Conservation (phyloP, 2,888 invertebrate genomes). For the Mycalesis mineus region DNA sequence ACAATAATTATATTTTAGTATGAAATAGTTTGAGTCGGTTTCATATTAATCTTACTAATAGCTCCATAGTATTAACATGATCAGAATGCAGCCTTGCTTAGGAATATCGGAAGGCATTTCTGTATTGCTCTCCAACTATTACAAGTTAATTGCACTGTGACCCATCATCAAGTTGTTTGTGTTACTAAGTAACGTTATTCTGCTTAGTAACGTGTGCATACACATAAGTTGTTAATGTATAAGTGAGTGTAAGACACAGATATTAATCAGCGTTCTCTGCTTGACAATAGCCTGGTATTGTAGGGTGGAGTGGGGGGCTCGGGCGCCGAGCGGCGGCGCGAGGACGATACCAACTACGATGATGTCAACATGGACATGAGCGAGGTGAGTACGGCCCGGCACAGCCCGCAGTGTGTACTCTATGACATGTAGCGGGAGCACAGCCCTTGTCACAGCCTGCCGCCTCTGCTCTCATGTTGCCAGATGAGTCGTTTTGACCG, state of each 20-base stretch:
- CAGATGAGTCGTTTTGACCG: conserved; percentile 12
- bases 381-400: conserved; percentile 76
- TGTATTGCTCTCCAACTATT: too few species aligned
- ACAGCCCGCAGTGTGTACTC: neutral
- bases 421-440: neutral
- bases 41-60: too few species aligned
- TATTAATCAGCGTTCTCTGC: conserved; percentile 79
- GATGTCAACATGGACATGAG: conserved; percentile 89
- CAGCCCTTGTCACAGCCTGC: neutral
- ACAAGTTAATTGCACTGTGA: too few species aligned
- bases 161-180: too few species aligned
- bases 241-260: conserved; percentile 20
- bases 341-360: conserved; percentile 84
- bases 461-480: neutral
- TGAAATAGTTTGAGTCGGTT: too few species aligned
- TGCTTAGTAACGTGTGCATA: too few species aligned
- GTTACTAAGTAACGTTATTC: too few species aligned
- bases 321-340: conserved; percentile 51
- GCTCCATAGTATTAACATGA: too few species aligned
- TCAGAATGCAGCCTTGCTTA: too few species aligned
- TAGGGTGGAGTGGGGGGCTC: conserved; percentile 50
- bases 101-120: too few species aligned
- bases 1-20: neutral
- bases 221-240: conserved; percentile 12
- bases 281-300: conserved; percentile 78